Conservation (phyloP, 1,140 invertebrate species). For the Drosophila rhopaloa region DNA sequence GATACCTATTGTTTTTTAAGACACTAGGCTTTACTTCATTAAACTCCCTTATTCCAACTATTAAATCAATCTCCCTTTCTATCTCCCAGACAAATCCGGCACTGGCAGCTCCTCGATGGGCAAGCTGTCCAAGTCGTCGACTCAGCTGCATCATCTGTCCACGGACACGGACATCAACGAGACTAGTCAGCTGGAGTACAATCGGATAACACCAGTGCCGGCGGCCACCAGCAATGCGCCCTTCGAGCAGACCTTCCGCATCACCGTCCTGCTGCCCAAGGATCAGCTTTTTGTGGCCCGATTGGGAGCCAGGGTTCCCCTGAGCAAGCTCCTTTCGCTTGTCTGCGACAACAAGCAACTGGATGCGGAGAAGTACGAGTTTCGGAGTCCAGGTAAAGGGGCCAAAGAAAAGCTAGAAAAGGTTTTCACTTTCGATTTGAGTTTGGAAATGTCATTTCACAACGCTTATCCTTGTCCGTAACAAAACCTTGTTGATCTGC, state of each 20-base stretch:
- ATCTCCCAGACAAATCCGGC: conserved; percentile 54
- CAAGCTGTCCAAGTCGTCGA: conserved; percentile 81
- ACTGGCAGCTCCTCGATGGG: conserved; percentile 60
- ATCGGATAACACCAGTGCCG: conserved; percentile 82
- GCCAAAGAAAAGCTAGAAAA: neutral
- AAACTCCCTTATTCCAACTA: neutral
- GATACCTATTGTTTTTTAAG: neutral
- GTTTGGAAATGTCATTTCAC: neutral
- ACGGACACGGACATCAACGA: conserved; percentile 72
- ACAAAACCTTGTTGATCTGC: no score
- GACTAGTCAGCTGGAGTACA: conserved; percentile 84
- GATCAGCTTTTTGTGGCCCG: conserved; percentile 89
- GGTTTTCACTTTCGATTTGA: neutral
- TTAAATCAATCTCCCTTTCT: neutral
- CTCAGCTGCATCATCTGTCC: conserved; percentile 77
- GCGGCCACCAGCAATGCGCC: conserved; percentile 82
- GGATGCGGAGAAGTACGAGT: conserved; percentile 90
- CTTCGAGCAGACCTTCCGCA: conserved; percentile 84
- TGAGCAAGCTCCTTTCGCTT: conserved; percentile 89
- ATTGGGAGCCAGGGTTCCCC: conserved; percentile 87
- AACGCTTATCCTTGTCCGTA: no score
- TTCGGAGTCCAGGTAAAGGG: conserved; percentile 90
- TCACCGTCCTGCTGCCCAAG: conserved; percentile 91
- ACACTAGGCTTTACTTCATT: no score
- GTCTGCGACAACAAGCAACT: conserved; percentile 93